Conservation (phyloP, 2,113 vertebrate species). For the Atrichornis clamosus region DNA sequence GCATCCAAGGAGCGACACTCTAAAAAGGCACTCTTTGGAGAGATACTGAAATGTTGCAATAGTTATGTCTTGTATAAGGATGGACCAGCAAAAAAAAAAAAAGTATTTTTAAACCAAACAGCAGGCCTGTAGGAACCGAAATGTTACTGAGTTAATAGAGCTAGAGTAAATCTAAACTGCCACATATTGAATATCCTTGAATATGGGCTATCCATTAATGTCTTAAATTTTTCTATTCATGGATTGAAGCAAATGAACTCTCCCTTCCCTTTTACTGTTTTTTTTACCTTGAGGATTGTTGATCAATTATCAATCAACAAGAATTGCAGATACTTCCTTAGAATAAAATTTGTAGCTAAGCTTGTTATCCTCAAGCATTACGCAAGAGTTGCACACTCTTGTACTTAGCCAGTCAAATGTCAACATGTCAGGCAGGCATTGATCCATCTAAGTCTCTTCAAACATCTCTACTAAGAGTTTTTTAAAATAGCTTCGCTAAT, state of each 20-base stretch:
- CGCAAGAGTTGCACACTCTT: background rate
- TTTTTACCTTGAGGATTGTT: background rate
- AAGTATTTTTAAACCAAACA: background rate
- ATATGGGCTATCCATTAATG: background rate
- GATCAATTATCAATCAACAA: background rate
- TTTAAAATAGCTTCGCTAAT: background rate
- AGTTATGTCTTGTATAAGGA: background rate
- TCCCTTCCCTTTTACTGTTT: background rate
- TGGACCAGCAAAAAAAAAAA: background rate
- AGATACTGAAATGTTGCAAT: background rate
- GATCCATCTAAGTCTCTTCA: background rate
- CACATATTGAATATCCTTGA: background rate
- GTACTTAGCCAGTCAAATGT: background rate
- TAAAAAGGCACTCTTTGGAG: background rate
- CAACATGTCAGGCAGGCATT: background rate
- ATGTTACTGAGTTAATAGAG: background rate
- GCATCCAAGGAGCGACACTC: accelerated
- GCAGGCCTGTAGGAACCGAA: background rate
- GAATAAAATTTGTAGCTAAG: background rate
- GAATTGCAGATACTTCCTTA: background rate
- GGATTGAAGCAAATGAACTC: background rate
- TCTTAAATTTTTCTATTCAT: background rate
- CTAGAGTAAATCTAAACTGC: background rate
- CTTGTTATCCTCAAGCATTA: background rate
- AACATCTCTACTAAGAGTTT: background rate